Evolutionary conservation across 2,888 invertebrate genomes (phyloP).

Genomic region (Stenolophus ochropezus): DNA sequence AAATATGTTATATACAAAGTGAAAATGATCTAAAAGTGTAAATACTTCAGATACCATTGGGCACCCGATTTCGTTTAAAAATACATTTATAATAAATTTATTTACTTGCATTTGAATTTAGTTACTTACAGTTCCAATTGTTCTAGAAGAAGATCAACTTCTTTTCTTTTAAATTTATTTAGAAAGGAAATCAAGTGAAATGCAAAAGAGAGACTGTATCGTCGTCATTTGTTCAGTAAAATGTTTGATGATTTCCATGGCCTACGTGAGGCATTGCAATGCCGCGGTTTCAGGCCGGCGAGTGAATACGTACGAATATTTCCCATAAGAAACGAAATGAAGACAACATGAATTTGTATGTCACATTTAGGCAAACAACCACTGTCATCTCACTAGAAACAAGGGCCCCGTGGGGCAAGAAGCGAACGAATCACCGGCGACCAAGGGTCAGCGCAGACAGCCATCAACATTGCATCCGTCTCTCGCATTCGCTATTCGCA

Average conservation of each 20-base stretch:
- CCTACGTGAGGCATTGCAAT: constrained; percentile 22
- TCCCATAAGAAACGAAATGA: constrained; percentile 59
- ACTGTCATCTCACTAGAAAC: constrained; percentile 59
- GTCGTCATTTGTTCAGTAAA: constrained; percentile 47
- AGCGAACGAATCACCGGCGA: constrained; percentile 59
- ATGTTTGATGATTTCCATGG: constrained; percentile 29
- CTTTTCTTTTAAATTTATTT: constrained; percentile 58
- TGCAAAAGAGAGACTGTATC: constrained; percentile 49
- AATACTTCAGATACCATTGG: constrained; percentile 51
- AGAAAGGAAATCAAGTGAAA: constrained; percentile 46
- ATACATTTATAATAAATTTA: constrained; percentile 69
- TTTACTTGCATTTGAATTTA: constrained; percentile 57
- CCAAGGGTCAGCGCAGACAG: constrained; percentile 54
- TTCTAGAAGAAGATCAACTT: constrained; percentile 69
- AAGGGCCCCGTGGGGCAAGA: constrained; percentile 25
- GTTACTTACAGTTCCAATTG: constrained; percentile 56
- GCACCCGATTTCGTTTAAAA: constrained; percentile 63
- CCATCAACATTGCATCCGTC: constrained; percentile 46
- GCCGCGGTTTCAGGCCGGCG: constrained; percentile 59
- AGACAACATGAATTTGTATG: constrained; percentile 69
- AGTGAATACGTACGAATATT: constrained; percentile 57
- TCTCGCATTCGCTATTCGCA: constrained; percentile 42
- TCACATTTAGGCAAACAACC: constrained; percentile 67
- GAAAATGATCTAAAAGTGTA: constrained; percentile 60
- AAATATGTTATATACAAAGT: constrained; percentile 60